Evolutionary conservation across 35 echinoderm and acorn worm genomes (phyloP), one percentile per base, ranked within the genome.

Genomic region (Anneissia japonica): DNA sequence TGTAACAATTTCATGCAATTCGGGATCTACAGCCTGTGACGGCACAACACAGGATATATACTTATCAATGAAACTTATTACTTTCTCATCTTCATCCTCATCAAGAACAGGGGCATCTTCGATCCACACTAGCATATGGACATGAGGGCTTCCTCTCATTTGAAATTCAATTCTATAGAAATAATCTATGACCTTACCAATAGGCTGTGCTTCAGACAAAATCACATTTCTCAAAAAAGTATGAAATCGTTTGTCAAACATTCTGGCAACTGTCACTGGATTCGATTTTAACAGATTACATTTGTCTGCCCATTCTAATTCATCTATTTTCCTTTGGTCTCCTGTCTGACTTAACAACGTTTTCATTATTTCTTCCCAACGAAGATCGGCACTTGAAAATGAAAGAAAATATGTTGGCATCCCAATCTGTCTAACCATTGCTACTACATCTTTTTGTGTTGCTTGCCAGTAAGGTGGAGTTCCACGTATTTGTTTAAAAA

Each of bases 401-500:
- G 84, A 34, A 74, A 74, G 72, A 32, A 75, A 91, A 32, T 34
- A 96, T 23, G 93, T 92, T 40, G 86, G 93, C 21, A 86, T 81
- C 3, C 93, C 89, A 76, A 95, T 45, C 43, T 95, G 86, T 86
- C 89, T 82, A 6, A 94, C 64, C 90, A 95, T 84, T 72, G 43
- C 45, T 29, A 84, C 14, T 34, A 93, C 23, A 81, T 90, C 80
- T 84, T 88, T 95, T 17, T 91, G 46, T 45, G 89, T 83, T 41
- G 29, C 38, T 46, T 94, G 81, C 92, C 92, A 94, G 34, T 94
- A 90, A 30, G 88, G 81, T 28, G 92, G 92, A 16, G 88, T 94
- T 83, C 88, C 88, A 79, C 92, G 79, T 33, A 94, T 90, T 37
- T 84, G 77, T 80, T 85, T 88, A 12, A 95, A 26, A 38, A 95